Evolutionary conservation across 2,113 vertebrate species (phyloP).

Genomic region (Noctilio leporinus): DNA sequence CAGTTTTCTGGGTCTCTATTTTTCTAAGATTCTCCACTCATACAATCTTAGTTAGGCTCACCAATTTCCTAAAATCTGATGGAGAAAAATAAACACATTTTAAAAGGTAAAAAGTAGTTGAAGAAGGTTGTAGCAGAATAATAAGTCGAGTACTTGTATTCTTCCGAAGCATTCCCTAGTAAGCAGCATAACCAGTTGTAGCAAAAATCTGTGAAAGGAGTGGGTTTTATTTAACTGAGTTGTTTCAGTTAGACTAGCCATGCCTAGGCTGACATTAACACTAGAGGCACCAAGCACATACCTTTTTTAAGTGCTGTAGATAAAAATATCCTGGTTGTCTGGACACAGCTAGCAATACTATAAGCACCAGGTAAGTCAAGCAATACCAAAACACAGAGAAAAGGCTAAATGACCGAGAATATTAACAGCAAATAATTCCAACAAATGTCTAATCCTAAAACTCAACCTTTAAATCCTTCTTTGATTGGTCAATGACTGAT

Average conservation of each 20-base stretch:
- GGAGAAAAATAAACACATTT: neutral
- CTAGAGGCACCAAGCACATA: neutral
- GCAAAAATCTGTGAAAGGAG: neutral
- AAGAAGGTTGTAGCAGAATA: slow-evolving; percentile 29
- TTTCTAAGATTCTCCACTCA: neutral
- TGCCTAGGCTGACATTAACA: neutral
- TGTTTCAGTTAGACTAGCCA: neutral
- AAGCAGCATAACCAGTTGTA: neutral
- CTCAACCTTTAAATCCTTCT: neutral
- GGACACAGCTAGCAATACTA: neutral
- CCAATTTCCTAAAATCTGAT: neutral
- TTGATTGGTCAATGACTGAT: neutral
- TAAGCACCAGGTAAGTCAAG: neutral
- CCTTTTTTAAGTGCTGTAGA: neutral
- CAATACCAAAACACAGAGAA: neutral
- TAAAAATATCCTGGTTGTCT: neutral
- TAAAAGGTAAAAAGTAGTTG: neutral
- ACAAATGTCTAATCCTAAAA: neutral
- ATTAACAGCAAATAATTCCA: neutral
- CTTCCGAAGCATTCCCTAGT: slow-evolving; percentile 5
- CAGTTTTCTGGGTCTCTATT: neutral
- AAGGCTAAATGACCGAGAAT: neutral
- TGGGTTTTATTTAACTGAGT: neutral
- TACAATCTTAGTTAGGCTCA: neutral
- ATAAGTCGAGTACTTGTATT: neutral